Evolutionary conservation across 92 coral and sea anemone species (phyloP).

Genomic region (Umimayanthus kanabou): DNA sequence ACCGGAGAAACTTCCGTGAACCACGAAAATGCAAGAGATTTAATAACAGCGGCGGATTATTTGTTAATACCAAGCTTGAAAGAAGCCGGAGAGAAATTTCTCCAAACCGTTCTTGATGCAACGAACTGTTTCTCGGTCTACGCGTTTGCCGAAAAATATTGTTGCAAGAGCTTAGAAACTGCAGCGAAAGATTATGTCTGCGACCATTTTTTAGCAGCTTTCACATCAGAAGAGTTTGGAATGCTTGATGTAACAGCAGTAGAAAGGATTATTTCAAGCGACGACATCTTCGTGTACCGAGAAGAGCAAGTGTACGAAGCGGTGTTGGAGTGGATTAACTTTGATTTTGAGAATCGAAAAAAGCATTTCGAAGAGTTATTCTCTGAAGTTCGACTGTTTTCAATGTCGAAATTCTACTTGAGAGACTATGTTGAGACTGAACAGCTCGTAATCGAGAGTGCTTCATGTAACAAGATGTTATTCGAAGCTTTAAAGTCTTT

Average conservation of each 20-base stretch:
- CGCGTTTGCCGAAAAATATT: slow-evolving; percentile 51
- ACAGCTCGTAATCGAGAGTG: slow-evolving; percentile 52
- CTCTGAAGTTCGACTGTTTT: slow-evolving; percentile 56
- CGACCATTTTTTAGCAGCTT: slow-evolving; percentile 51
- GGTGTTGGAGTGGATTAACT: slow-evolving; percentile 66
- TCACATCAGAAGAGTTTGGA: slow-evolving; percentile 49
- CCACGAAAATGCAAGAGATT: slow-evolving; percentile 62
- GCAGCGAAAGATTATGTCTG: slow-evolving; percentile 47
- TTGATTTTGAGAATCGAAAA: slow-evolving; percentile 54
- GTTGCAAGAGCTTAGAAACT: slow-evolving; percentile 50
- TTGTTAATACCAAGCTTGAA: slow-evolving; percentile 58
- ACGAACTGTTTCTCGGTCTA: slow-evolving; percentile 54
- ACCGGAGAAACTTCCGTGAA: slow-evolving; percentile 54
- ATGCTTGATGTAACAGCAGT: slow-evolving; percentile 42
- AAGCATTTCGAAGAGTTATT: slow-evolving; percentile 58
- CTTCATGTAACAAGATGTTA: slow-evolving; percentile 44
- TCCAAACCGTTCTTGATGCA: slow-evolving; percentile 40
- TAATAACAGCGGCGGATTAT: slow-evolving; percentile 62
- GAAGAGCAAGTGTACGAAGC: slow-evolving; percentile 78
- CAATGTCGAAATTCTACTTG: slow-evolving; percentile 60
- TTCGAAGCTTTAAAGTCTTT: slow-evolving; percentile 48
- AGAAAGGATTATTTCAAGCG: slow-evolving; percentile 51
- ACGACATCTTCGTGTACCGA: slow-evolving; percentile 50
- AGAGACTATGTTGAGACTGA: slow-evolving; percentile 53
- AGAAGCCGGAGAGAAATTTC: slow-evolving; percentile 41